Evolutionary conservation across 2,113 vertebrate species (phyloP), one percentile per base, ranked within the genome.

Genomic region (Myodes glareolus): DNA sequence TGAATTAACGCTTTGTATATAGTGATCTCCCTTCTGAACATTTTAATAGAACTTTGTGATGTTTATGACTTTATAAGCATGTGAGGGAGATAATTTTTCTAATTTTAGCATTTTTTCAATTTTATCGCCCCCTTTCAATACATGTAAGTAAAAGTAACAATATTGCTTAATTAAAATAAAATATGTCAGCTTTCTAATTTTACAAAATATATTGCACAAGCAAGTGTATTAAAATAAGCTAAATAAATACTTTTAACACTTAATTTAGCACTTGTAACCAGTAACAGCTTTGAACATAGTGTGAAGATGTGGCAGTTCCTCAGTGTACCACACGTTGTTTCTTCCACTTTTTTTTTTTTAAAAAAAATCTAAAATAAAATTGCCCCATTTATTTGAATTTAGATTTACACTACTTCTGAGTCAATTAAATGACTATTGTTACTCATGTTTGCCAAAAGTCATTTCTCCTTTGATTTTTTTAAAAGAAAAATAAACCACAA

Each of bases 381-480:
- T 82, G 3, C 3, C 19, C 1, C n/a, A 13, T 73, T 88, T 86
- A 52, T 78, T 95, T 90, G 50, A 90, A 88, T 68, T 78, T 58
- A 70, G 61, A 90, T n/a, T 80, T 84, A 86, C 27, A 87, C 70
- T 78, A 90, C 23, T 85, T 75, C 31, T 75, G 72, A 81, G 47
- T 92, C 92, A 94, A 94, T 77, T 1, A 70, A 84, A 31, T 70
- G 68, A 76, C 72, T 93, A 42, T 31, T 67, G 61, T 68, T 86
- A 58, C 45, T 14, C 47, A 80, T 36, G n/a, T 76, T 85, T 80
- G 89, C 81, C 77, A n/a, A 31, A 63, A 52, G 36, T 58, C 67
- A 77, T 39, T 45, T 85, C 45, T 81, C 36, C 25, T 82, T 90
- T 94, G 52, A 88, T 29, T 95, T 92, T 87, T 95, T 92, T 88